A percentile compares a stretch with the other conserved stretches of the same genome.
Conservation (phyloP, 2,888 invertebrate species). For the Rhynchonema sp. region DNA sequence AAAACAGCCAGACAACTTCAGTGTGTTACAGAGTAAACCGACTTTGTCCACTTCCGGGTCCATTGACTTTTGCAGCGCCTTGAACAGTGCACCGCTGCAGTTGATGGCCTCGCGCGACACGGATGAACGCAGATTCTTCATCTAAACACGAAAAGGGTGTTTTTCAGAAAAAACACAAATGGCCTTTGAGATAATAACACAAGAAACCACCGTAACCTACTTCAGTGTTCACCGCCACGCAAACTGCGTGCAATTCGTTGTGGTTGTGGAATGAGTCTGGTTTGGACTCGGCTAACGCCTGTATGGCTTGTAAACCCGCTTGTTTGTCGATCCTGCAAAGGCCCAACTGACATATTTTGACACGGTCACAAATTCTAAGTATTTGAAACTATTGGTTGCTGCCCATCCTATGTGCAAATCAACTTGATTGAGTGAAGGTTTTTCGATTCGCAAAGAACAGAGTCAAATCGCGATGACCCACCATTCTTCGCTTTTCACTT, state of each 20-base stretch:
- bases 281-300: constrained; percentile 10
- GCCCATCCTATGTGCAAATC: too few relatives aligned
- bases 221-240: neutral
- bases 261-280: constrained; percentile 8
- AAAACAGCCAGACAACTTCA: neutral
- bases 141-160: constrained; percentile 34
- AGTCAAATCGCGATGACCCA: too few relatives aligned
- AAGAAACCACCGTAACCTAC: too few relatives aligned
- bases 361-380: too few relatives aligned
- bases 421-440: too few relatives aligned
- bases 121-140: constrained; percentile 73
- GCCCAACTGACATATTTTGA: neutral
- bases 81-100: constrained; percentile 58
- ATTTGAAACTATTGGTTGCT: too few relatives aligned
- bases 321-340: constrained; percentile 49
- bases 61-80: constrained; percentile 34
- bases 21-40: neutral
- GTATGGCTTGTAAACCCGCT: constrained; percentile 40
- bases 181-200: too few relatives aligned
- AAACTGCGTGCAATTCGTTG: neutral
- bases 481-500: too few relatives aligned
- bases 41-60: constrained; percentile 36
- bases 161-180: neutral
- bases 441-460: too few relatives aligned
- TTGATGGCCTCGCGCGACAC: constrained; percentile 71